Evolutionary conservation across 2,113 vertebrate genomes (phyloP).

Genomic region (Chaetorhynchus papuensis): DNA sequence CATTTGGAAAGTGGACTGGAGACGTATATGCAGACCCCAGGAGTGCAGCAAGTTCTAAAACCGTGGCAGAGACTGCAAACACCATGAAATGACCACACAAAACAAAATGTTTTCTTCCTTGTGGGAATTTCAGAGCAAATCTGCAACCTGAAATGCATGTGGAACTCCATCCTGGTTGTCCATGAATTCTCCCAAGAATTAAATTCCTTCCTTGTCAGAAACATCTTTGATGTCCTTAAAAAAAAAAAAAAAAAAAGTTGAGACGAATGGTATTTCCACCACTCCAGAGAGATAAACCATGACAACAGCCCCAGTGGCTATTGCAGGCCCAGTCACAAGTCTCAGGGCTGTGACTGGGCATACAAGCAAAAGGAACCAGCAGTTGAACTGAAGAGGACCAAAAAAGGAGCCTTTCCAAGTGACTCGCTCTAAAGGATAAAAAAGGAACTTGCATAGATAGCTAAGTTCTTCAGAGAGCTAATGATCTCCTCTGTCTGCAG

Average conservation of each 20-base stretch:
- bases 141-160: background rate
- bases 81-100: background rate
- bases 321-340: background rate
- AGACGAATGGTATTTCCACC: background rate
- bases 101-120: background rate
- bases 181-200: background rate
- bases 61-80: background rate
- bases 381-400: background rate
- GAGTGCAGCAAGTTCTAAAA: background rate
- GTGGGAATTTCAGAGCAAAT: background rate
- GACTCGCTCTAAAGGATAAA: background rate
- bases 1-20: background rate
- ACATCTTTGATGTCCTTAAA: background rate
- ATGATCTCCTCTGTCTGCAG: background rate
- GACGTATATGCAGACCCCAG: background rate
- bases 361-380: background rate
- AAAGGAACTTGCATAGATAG: slow-evolving; percentile 6
- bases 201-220: background rate
- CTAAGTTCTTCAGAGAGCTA: background rate
- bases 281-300: background rate
- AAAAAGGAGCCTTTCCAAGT: slow-evolving; percentile 8
- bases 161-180: background rate
- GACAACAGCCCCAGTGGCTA: background rate
- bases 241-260: background rate
- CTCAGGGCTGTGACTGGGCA: background rate